A percentile compares a stretch with the other conserved stretches of the same genome.
phyloP scores from a whole-genome alignment of 2,888 invertebrate genomes.

The Stenchaetothrips biformis region DNA sequence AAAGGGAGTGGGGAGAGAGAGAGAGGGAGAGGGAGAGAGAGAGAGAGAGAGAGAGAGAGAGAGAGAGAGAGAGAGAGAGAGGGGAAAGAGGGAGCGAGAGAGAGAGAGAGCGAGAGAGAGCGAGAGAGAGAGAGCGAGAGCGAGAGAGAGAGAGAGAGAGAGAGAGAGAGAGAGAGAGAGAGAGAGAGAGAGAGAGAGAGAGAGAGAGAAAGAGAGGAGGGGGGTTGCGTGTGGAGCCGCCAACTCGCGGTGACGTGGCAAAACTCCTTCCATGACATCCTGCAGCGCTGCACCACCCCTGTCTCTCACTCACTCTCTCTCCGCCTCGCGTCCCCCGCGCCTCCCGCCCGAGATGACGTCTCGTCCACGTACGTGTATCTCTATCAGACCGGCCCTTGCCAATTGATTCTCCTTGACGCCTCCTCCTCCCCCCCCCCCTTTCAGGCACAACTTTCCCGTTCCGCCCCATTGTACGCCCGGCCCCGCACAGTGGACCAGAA shows the following conservation, averaged over 20 bases:
- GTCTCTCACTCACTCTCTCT: not conserved
- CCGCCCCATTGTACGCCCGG: too few relatives aligned
- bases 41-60: not conserved
- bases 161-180: not conserved
- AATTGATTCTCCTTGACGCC: slow-evolving; percentile 12
- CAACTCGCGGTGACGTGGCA: not conserved
- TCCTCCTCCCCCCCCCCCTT: not conserved
- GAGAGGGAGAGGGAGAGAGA: not conserved
- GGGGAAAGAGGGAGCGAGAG: not conserved
- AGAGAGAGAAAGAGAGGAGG: not conserved
- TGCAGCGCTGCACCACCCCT: not conserved
- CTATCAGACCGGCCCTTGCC: slow-evolving; percentile 7
- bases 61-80: not conserved
- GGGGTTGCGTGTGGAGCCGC: not conserved
- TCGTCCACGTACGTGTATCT: not conserved
- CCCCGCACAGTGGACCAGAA: too few relatives aligned
- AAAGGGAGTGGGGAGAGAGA: not conserved
- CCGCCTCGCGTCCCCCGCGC: too few relatives aligned
- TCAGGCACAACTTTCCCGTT: not conserved
- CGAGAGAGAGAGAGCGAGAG: not conserved
- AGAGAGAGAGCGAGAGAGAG: not conserved
- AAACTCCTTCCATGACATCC: slow-evolving; percentile 13
- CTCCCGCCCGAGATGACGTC: not conserved
- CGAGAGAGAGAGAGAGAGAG: not conserved
- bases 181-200: not conserved